Base-by-base conservation (phyloP, 23 tunicate genomes). In the Pegea sp. region DNA sequence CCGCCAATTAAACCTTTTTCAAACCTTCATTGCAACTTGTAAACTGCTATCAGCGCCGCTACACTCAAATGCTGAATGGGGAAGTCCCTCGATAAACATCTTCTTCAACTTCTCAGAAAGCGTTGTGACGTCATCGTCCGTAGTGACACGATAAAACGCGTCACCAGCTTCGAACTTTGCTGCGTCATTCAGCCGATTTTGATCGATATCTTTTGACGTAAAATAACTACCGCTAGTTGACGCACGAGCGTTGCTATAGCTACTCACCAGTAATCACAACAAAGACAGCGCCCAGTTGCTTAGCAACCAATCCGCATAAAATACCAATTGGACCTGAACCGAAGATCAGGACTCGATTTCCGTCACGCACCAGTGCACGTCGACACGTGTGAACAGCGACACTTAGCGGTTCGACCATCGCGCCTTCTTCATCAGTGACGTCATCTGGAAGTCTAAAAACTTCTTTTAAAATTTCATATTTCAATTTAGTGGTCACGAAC, bases 261-360 rank as follows among this genome's bases (percentile, higher is more conserved):
- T 8, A 29, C 65, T 29, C 44, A 73, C 95, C 95, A 2, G 74
- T 64, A 29, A 53, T 84, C 3, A 66, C 24, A 28, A 84, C 68
- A 44, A 67, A 67, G 3, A 60, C 19, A 24, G 95, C 95, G 18
- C 95, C 95, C 16, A 23, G 29, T 4, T 67, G 63, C 57, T 84
- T 84, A 2, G 95, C 84, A 22, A 84, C 95, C 52, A 84, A 29
- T 19, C 95, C 95, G 49, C 95, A 84, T 31, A 84, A 54, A 24
- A 84, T 68, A 4, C 95, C 95, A 28, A 84, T 73, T n/a, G 95
- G 84, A 22, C 95, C 95, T 16, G 95, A 70, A 1, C 95, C 95
- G 60, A 84, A 84, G 30, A 84, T 74, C 13, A 84, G 58, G 42
- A 84, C 71, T 23, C 64, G 64, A 1, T 74, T 59, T 25, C 84